Evolutionary conservation across 2,797 vertebrate species (phyloP).

Genomic region (Allochrocebus solatus): DNA sequence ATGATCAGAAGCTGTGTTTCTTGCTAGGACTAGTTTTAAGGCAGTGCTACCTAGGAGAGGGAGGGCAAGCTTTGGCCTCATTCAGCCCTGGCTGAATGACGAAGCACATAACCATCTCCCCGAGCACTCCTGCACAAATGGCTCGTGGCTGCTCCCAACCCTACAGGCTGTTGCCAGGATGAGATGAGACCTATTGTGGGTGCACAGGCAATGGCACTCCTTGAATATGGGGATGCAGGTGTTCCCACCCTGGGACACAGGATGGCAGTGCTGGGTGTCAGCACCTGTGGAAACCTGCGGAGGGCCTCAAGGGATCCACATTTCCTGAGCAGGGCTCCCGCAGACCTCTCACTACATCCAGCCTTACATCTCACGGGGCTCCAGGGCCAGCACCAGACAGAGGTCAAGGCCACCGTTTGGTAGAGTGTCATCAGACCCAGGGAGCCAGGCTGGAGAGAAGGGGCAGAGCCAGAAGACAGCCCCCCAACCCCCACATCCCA

Average conservation of each 20-base stretch:
- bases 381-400: neutral
- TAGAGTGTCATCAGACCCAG: neutral
- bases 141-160: neutral
- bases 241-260: neutral
- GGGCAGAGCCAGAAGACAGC: neutral
- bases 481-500: neutral
- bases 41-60: neutral
- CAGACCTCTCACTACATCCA: neutral
- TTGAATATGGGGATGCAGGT: neutral
- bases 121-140: neutral
- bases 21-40: neutral
- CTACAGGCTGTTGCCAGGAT: neutral
- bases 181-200: neutral
- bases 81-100: neutral
- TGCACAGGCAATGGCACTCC: neutral
- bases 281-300: neutral
- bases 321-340: rapidly evolving
- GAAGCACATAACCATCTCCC: neutral
- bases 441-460: neutral
- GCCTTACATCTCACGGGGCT: neutral
- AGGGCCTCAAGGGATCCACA: rapidly evolving
- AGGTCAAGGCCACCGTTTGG: neutral
- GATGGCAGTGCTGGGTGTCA: neutral
- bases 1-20: neutral
- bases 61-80: neutral